A percentile compares a stretch with the other conserved stretches of the same genome.
Conservation (phyloP, 2,888 invertebrate species). For the Habroteleia sp. region DNA sequence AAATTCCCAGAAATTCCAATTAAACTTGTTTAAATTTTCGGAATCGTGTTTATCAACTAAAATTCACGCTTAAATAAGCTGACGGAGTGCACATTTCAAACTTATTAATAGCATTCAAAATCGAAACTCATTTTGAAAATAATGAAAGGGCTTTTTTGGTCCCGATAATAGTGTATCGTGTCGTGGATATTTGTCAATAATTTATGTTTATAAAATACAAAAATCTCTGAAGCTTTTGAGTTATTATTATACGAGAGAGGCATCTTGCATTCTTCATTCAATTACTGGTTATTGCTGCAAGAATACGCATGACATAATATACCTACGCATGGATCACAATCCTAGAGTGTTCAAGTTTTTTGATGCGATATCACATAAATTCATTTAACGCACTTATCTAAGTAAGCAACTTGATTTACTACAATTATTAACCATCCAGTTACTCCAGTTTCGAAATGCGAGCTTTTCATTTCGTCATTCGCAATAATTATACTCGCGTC, state of each 20-base stretch:
- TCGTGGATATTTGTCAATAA: background rate
- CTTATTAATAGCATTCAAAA: no score
- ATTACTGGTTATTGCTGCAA: conserved; percentile 48
- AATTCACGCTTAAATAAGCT: no score
- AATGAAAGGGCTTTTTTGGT: no score
- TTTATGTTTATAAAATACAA: conserved; percentile 5
- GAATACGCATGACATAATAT: conserved; percentile 53
- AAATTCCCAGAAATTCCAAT: no score
- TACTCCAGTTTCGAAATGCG: conserved; percentile 22
- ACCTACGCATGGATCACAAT: conserved; percentile 40
- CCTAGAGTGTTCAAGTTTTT: conserved; percentile 41
- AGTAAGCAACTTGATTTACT: conserved; percentile 46
- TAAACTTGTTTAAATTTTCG: no score
- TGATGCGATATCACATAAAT: conserved; percentile 54
- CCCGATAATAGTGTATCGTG: background rate
- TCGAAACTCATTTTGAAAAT: no score
- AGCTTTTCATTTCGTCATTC: conserved; percentile 5
- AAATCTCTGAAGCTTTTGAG: conserved; percentile 6
- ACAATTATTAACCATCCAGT: conserved; percentile 24
- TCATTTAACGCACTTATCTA: conserved; percentile 45
- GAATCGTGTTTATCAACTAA: no score
- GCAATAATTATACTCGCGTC: background rate
- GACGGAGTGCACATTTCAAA: no score
- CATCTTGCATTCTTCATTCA: conserved; percentile 54
- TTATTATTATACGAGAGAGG: conserved; percentile 19